Evolutionary conservation across 2,113 vertebrate genomes (phyloP), one percentile per base, ranked within the genome.

Genomic region (Bucco capensis): DNA sequence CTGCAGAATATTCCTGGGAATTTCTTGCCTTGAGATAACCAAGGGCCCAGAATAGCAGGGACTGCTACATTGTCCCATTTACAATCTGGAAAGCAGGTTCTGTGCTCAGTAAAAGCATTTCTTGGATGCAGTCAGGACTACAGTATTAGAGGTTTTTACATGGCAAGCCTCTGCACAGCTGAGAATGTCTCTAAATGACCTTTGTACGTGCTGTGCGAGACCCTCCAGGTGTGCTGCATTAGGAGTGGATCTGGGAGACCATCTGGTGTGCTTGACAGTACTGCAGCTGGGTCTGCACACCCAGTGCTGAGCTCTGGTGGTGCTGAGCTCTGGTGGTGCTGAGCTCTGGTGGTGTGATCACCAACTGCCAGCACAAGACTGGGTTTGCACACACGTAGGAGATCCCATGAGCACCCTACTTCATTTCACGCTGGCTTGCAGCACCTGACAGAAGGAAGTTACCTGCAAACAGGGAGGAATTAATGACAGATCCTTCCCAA

Each of bases 321-420:
- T 53, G 50, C 64, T 10, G 23, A 47, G 65, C 40, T 46, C 17
- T 18, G 51, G 28, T 30, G 28, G 30, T 3, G 19, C 19, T 15
- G 50, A 53, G 50, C 50, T 53, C 50, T 8, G 27, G 14, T 53
- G 50, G 50, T 53, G 50, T 10, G 23, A 47, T 56, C 51, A 10
- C 35, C 18, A 3, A 25, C n/a, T 4, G 22, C 25, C 42, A 13
- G 51, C 53, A 25, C 51, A 15, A 30, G 30, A 12, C 19, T 1
- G 11, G 22, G 28, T 33, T 13, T 33, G 31, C 76, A 7, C 0
- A 6, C 3, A 1, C 1, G 4, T 2, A 2, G 47, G 44, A 58
- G 21, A 49, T 30, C 15, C 57, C n/a, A 6, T 3, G 1, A 21
- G 24, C 65, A 61, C 6, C 65, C 60, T 17, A 24, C 37, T n/a